Evolutionary conservation across 2,888 invertebrate species (phyloP), one percentile per base, ranked within the genome.

Genomic region (Cerastoderma edule): DNA sequence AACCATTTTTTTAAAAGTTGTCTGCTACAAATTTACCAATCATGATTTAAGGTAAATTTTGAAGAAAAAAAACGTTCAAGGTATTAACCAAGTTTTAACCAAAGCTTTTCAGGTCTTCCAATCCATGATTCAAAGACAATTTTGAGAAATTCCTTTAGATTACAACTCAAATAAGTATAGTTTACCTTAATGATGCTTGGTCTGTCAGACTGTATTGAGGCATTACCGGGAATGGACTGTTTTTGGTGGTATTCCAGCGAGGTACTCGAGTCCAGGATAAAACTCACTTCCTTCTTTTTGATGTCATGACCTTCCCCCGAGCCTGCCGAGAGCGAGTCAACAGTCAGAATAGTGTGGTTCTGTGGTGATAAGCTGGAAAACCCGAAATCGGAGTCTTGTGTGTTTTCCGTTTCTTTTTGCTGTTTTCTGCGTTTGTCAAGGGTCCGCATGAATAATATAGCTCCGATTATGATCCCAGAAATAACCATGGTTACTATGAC

Each of bases 251-350:
- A 81, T 28, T 78, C 72, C 13, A 64, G 67, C 22, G 73, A 73
- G 50, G 78, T 75, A 35, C 67, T 77, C 28, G 60, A 70, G 54
- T 75, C 75, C 19, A 80, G 77, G 65, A 70, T 67, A 56, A 82
- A 82, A 46, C 82, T 82, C 53, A 79, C 82, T 82, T 82, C 82
- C 48, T 82, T 82, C 64, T 82, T 82, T 66, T 78, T 81, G 0
- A 67, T 57, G 54, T 78, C 78, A 30, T 67, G 75, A 46, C 73
- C 75, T 66, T 75, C 78, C 32, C 74, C 66, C 10, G 80, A 71
- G 6, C 30, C 69, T 3, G 75, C 72, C 13, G 78, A 78, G 39
- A 81, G 39, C 10, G 73, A 73, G 60, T 78, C 81, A 2, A 70
- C 60, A 6, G 78, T 76, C n/a, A 81, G 32, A 13, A 81, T 69